phyloP scores from a whole-genome alignment of 1,140 invertebrate genomes.

The Pararge aegeria region DNA sequence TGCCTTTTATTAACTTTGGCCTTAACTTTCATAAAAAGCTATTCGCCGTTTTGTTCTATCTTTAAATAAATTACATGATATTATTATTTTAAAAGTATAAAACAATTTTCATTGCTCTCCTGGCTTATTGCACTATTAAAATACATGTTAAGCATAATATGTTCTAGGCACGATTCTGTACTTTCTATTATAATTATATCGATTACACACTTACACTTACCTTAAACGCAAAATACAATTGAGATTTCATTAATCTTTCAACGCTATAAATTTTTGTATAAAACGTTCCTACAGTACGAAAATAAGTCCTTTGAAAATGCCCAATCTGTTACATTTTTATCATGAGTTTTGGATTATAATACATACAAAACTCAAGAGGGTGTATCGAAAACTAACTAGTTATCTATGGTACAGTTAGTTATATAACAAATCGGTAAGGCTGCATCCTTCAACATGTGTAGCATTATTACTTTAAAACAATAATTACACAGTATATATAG shows the following conservation, averaged over 20 bases:
- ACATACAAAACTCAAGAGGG: background rate
- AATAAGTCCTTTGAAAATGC: conserved; percentile 22
- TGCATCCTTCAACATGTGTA: no score
- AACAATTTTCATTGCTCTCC: conserved; percentile 15
- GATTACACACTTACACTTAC: conserved; percentile 58
- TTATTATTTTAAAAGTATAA: no score
- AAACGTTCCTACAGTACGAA: conserved; percentile 26
- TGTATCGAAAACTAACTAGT: background rate
- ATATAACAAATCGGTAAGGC: background rate
- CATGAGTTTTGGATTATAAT: background rate
- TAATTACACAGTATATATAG: no score
- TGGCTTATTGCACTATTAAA: conserved; percentile 70
- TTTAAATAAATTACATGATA: no score
- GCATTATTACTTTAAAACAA: no score
- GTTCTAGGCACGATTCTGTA: conserved; percentile 77
- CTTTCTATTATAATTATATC: conserved; percentile 64
- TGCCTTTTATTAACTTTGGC: no score
- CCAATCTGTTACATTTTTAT: conserved; percentile 2
- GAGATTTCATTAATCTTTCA: conserved; percentile 34
- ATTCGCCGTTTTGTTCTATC: no score
- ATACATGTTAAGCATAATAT: conserved; percentile 73
- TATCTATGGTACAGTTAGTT: conserved; percentile 1
- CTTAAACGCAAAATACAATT: conserved; percentile 37
- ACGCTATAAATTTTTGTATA: conserved; percentile 12
- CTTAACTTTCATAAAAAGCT: no score